Base-by-base conservation (phyloP, 2,888 invertebrate species). In the Drosophila pegasa region DNA sequence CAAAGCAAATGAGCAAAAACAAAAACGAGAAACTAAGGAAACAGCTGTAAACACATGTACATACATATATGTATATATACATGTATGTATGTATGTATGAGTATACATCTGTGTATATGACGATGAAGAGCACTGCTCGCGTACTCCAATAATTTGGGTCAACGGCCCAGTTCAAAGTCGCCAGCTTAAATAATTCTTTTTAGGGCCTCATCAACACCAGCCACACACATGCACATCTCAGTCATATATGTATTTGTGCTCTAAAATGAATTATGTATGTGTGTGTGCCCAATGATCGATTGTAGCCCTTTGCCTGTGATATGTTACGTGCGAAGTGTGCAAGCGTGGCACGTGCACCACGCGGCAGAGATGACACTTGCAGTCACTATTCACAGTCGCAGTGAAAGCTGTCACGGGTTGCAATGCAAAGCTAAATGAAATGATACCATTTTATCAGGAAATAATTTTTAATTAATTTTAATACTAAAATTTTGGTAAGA, bases 121-220 rank as follows among this genome's bases (percentile, higher is more conserved):
- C n/a, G 41, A 43, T 29, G 31, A 52, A 47, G 10, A 22, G 18
- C 2, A 25, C 12, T 27, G 31, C 22, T 27, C 37, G 35, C 27
- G 47, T 48, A 62, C 48, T 60, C 31, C 16, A 43, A 29, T 62
- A 58, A 78, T 79, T 72, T 86, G 63, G 89, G 86, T 89, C 89
- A 89, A 80, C 51, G 85, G 62, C 84, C 87, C 67, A 76, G 61
- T 84, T 87, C 84, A 88, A 89, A 83, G 79, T 71, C 82, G 62
- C 29, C 18, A 25, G 18, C 41, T 58, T 31, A 52, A 38, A 33
- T 33, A 25, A 51, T 43, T 40, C 35, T 54, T 20, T 20, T 48
- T 61, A 62, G 54, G 59, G 59, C 12, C 8, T 4, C 22, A 14
- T 2, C 41, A 37, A 12, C 20, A 50, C 8, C 16, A 60, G 38